Conservation (phyloP, 1,140 invertebrate genomes). For the Vanessa tameamea region DNA sequence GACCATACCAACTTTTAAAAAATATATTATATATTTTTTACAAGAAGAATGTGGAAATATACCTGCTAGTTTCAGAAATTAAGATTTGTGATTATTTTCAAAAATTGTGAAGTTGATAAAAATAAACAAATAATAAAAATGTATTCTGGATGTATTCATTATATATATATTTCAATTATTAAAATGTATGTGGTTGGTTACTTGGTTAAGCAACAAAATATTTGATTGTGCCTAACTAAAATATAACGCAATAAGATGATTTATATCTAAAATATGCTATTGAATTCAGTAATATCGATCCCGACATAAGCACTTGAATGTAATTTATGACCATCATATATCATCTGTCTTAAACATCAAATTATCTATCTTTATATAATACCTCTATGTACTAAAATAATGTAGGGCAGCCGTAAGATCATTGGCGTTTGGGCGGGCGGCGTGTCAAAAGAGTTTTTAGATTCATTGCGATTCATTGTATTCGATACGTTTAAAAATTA, state of each 20-base stretch:
- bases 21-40: too few relatives aligned
- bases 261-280: neutral
- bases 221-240: neutral
- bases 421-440: slow-evolving; percentile 59
- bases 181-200: too few relatives aligned
- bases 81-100: too few relatives aligned
- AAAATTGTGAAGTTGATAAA: too few relatives aligned
- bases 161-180: too few relatives aligned
- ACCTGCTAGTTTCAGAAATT: too few relatives aligned
- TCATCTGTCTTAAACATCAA: slow-evolving; percentile 14
- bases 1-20: too few relatives aligned
- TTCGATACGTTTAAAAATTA: slow-evolving; percentile 27
- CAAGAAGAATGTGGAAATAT: too few relatives aligned
- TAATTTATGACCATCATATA: slow-evolving; percentile 22
- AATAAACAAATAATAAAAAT: too few relatives aligned
- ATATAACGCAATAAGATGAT: neutral
- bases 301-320: slow-evolving; percentile 12
- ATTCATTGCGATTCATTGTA: slow-evolving; percentile 34
- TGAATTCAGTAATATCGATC: neutral
- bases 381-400: slow-evolving; percentile 32
- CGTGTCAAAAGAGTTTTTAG: slow-evolving; percentile 36
- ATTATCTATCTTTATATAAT: slow-evolving; percentile 20
- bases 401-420: slow-evolving; percentile 39
- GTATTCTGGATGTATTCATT: too few relatives aligned
- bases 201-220: neutral